Base-by-base conservation (phyloP, 37 sponge, comb jelly and placozoan genomes). In the Halichondria panicea region DNA sequence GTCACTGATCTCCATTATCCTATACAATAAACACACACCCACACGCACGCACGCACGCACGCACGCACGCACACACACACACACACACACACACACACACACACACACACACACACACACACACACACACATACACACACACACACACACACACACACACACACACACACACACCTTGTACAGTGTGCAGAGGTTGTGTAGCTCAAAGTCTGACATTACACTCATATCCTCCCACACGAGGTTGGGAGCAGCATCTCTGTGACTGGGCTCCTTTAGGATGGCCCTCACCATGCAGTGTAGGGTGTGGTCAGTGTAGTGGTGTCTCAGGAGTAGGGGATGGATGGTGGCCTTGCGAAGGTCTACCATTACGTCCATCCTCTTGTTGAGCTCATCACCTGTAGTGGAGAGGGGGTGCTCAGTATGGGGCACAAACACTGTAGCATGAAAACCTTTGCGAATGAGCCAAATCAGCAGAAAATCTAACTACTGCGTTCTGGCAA, bases 161-260 rank as follows among this genome's bases (percentile, higher is more conserved):
- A 35, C 59, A 37, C 48, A 62, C 53, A 76, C 34, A 43, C 66
- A 0, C n/a, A n/a, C n/a, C n/a, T n/a, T n/a, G n/a, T n/a, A n/a
- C n/a, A n/a, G 21, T 8, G 13, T 7, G 63, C 86, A 85, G 46
- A 85, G 74, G 18, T 36, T 36, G 58, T 85, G 86, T 36, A 85
- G 80, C 80, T 85, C 86, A 85, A 78, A 85, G 67, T 85, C 86
- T 30, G 79, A 66, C 86, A 85, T 85, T 45, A 85, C 80, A 19
- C 66, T 42, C 86, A 85, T 85, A 68, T 85, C 86, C 31, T 85
- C 86, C 13, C 19, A 59, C 8, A 85, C 86, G 33, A 79, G 62
- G 25, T 57, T 13, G 27, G 76, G 52, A 53, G 76, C n/a, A 25
- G 84, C 79, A 45, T 85, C 80, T 0, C 60, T 27, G 55, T 85